A percentile compares a stretch with the other conserved stretches of the same genome.
Evolutionary conservation across 2,888 invertebrate genomes (phyloP).

Genomic region (Chrysomela aeneicollis): DNA sequence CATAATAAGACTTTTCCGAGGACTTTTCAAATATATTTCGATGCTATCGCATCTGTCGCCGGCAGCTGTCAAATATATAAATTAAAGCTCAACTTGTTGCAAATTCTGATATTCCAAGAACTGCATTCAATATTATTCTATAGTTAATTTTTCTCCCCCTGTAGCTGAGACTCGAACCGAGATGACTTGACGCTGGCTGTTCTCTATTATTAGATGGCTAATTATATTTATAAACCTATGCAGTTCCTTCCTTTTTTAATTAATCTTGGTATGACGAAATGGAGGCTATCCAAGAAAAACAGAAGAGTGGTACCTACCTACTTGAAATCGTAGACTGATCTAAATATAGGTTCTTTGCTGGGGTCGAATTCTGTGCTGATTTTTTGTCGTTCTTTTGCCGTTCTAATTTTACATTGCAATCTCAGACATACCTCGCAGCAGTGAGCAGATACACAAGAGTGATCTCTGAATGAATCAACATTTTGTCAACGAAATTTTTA

Average conservation of each 20-base stretch:
- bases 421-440: background rate
- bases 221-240: background rate
- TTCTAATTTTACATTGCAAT: constrained; percentile 10
- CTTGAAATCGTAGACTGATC: constrained; percentile 10
- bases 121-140: no score
- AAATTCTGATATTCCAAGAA: no score
- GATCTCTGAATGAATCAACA: background rate
- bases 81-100: no score
- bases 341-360: constrained; percentile 21
- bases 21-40: no score
- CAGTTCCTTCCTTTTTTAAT: constrained; percentile 7
- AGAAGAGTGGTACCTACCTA: background rate
- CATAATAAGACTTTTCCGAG: no score
- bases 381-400: constrained; percentile 8
- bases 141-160: no score
- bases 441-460: no score
- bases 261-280: background rate
- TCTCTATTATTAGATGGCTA: background rate
- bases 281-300: constrained; percentile 18
- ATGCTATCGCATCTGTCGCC: no score
- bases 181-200: background rate
- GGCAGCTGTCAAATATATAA: no score
- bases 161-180: no score
- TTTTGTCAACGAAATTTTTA: no score
- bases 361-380: constrained; percentile 9